Conservation (phyloP, 2,797 vertebrate species). For the Anas flavirostris region DNA sequence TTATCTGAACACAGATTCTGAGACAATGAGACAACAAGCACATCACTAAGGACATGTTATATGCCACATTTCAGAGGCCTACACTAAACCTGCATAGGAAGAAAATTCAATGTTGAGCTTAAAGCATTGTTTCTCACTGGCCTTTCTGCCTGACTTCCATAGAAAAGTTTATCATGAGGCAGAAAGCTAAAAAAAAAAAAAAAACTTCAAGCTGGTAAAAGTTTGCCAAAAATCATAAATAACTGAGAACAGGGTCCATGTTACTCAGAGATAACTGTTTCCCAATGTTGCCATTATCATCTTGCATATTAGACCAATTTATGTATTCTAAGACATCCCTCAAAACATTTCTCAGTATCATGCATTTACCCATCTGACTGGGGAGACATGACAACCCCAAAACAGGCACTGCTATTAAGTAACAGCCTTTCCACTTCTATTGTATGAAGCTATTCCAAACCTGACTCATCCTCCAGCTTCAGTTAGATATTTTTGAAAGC, state of each 20-base stretch:
- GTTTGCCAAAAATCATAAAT: neutral
- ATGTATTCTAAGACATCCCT: neutral
- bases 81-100: neutral
- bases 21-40: neutral
- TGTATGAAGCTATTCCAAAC: neutral
- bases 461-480: fast-evolving
- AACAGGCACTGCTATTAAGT: neutral
- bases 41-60: neutral
- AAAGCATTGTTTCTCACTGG: fast-evolving
- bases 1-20: neutral
- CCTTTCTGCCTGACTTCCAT: neutral
- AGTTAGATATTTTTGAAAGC: neutral
- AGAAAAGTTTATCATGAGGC: neutral
- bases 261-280: neutral
- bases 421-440: neutral
- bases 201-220: neutral
- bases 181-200: neutral
- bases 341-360: neutral
- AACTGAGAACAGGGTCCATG: neutral
- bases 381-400: neutral
- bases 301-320: neutral
- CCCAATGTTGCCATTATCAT: neutral
- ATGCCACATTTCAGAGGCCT: neutral
- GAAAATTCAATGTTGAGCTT: neutral
- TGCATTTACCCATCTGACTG: neutral